Base-by-base conservation (phyloP, 2,888 invertebrate species). In the Orchesellides sinensis region DNA sequence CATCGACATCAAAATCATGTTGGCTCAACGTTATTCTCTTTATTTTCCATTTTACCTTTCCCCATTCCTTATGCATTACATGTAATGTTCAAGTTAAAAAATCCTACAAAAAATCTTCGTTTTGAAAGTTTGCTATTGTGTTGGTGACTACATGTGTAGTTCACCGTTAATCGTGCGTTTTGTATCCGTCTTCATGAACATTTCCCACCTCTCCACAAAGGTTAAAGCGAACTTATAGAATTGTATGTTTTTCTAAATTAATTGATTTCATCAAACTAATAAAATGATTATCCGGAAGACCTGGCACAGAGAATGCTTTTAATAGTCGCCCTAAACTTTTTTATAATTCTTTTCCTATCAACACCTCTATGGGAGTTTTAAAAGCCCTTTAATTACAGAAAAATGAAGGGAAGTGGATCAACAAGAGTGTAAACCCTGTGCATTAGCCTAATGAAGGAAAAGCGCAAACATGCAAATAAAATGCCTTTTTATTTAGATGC, bases 281-380 rank as follows among this genome's bases (percentile, higher is more conserved):
- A 81, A 81, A 81, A 54, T 61, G 47, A 81, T 81, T 73, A 80
- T 73, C 80, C 80, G 80, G 80, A 81, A 81, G 80, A 68, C 73
- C 73, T 81, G 80, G 80, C 73, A 68, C 73, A 56, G 32, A 49
- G 45, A 80, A 61, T 40, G 49, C 56, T 81, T 78, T 70, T 68
- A 35, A 40, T 52, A 19, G 45, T 65, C 32, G 27, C 29, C 40
- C 3, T 47, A 3, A 17, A 21, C 27, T 17, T 21, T 63, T 63
- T 40, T 63, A 35, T 17, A 35, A 21, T 40, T 1, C 23, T 29
- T 40, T 17, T 19, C 35, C 14, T 40, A 23, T 35, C 2, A 4
- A 17, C 40, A 19, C 32, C 6, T 61, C 14, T 19, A 17, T n/a
- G 4, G 17, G 29, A 25, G n/a, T 10, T 27, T 29, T 77, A 77